Evolutionary conservation across 2,113 vertebrate genomes (phyloP), one percentile per base, ranked within the genome.

Genomic region (Lamprologus callipterus): DNA sequence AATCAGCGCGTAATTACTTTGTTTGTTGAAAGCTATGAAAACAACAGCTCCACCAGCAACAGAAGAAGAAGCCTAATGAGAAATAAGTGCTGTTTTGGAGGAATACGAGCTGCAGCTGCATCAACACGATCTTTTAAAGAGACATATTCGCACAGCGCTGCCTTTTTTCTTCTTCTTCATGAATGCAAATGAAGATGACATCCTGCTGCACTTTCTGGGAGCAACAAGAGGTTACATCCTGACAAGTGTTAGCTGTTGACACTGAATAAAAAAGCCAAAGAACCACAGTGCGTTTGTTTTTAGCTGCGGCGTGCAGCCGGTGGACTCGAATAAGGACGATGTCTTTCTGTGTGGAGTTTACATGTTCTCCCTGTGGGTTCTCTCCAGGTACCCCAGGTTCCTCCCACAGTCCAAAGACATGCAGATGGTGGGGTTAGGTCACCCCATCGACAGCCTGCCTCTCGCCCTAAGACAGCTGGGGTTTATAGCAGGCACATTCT

Each of bases 21-120:
- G 26, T 55, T 55, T 51, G 82, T 65, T 49, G 60, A 81, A 55
- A 81, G 47, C 47, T 19, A 31, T 45, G 60, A 85, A 80, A 89
- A 35, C 73, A 42, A 12, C 73, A 73, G 26, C 33, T 53, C 51
- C 73, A 80, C 26, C 28, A 54, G 49, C 31, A 16, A 6, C 1
- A 23, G 19, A 42, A 80, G 57, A 84, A 68, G 86, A 9, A 47
- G 55, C 8, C 5, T 75, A 28, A 82, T 82, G 80, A 58, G 42
- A 51, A 70, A 13, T 5, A 80, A 47, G 45, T 45, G 60, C 8
- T 70, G 85, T 33, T 68, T 13, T 73, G 63, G 75, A 85, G 47
- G 16, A 45, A 45, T 21, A 5, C 2, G 47, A 82, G 85, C 53
- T 82, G 53, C 80, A 87, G 63, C 49, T 81, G 49, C 79, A 45